Conservation (phyloP, 2,797 vertebrate genomes). For the Amphiprion clarkii region DNA sequence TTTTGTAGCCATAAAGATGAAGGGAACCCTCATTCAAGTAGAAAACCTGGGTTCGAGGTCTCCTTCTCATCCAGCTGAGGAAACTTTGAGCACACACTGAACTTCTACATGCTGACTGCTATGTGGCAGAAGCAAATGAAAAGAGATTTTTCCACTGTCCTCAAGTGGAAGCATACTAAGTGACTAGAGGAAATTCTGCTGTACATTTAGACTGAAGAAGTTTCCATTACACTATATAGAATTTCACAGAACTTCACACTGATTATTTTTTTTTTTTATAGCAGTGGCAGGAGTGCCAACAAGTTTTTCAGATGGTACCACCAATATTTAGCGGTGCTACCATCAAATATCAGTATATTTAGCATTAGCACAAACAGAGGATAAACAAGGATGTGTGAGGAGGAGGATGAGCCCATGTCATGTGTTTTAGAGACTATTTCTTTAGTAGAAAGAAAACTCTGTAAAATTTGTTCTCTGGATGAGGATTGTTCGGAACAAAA, state of each 20-base stretch:
- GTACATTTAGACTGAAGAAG: background rate
- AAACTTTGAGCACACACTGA: constrained; percentile 12
- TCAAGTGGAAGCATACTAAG: background rate
- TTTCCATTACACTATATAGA: constrained; percentile 1
- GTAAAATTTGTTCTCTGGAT: background rate
- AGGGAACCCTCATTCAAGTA: constrained; percentile 6
- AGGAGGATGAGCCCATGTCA: too few species aligned
- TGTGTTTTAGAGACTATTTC: background rate
- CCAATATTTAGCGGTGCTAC: background rate
- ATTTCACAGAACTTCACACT: background rate
- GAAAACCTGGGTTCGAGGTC: constrained; percentile 1
- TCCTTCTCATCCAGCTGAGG: constrained; percentile 13
- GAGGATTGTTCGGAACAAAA: too few species aligned
- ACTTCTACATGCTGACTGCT: constrained; percentile 10
- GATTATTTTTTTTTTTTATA: too few species aligned
- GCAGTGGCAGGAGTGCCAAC: background rate
- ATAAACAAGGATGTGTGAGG: background rate
- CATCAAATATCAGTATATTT: background rate
- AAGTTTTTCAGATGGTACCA: background rate
- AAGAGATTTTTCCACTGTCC: background rate
- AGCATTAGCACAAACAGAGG: background rate
- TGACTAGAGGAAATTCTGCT: background rate
- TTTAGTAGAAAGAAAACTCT: background rate
- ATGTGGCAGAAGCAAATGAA: constrained; percentile 1
- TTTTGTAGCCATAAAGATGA: constrained; percentile 13